Evolutionary conservation across 2,888 invertebrate genomes (phyloP).

Genomic region (Panopea generosa): DNA sequence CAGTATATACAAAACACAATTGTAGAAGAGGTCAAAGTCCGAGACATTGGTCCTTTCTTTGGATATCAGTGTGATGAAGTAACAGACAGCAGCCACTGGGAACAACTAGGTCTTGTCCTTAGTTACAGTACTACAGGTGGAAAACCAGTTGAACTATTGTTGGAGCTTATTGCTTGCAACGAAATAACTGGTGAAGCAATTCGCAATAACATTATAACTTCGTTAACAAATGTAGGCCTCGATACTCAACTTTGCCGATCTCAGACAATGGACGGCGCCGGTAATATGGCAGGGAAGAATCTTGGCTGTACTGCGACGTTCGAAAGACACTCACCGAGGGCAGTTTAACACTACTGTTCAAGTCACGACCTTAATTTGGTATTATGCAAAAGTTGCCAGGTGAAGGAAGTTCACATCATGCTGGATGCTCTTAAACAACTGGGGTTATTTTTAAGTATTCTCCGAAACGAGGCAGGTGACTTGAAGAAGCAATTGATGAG

Average conservation of each 20-base stretch:
- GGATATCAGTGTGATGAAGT: constrained; percentile 36
- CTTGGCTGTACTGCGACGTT: constrained; percentile 41
- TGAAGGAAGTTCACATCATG: constrained; percentile 51
- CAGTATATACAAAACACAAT: constrained; percentile 18
- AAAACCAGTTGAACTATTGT: too few species aligned
- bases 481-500: constrained; percentile 33
- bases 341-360: constrained; percentile 41
- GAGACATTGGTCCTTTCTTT: constrained; percentile 13
- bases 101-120: constrained; percentile 26
- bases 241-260: constrained; percentile 33
- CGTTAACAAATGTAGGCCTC: constrained; percentile 17
- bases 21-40: constrained; percentile 27
- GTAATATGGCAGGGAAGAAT: too few species aligned
- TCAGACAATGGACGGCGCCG: constrained; percentile 53
- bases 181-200: constrained; percentile 14
- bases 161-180: not conserved
- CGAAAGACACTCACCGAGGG: constrained; percentile 12
- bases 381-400: constrained; percentile 34
- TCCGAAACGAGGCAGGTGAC: constrained; percentile 42
- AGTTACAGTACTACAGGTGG: constrained; percentile 1
- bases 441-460: constrained; percentile 57
- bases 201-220: constrained; percentile 25
- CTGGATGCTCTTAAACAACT: constrained; percentile 47
- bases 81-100: not conserved
- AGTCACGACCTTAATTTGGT: constrained; percentile 48